Conservation (phyloP, 1,140 invertebrate genomes). For the Drosophila ohnishii region DNA sequence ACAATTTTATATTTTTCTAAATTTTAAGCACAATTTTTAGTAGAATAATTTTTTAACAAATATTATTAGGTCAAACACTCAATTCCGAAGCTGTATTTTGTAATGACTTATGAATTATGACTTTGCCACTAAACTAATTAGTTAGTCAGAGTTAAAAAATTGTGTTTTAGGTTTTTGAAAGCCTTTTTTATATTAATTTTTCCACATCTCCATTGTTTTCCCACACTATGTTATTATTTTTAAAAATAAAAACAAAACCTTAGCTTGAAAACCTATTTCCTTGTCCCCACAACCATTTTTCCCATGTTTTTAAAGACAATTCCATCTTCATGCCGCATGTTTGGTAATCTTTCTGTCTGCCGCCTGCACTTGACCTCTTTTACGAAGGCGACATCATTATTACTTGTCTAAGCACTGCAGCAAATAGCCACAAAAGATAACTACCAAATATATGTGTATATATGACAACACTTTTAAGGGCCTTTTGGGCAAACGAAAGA, state of each 20-base stretch:
- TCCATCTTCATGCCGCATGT: slow-evolving; percentile 16
- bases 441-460: neutral
- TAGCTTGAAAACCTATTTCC: neutral
- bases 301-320: slow-evolving; percentile 1
- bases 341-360: slow-evolving; percentile 49
- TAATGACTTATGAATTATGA: neutral
- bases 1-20: too few species aligned
- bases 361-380: slow-evolving; percentile 72
- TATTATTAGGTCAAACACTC: neutral
- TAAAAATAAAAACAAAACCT: neutral
- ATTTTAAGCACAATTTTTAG: neutral
- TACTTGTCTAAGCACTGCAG: slow-evolving; percentile 37
- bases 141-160: too few species aligned
- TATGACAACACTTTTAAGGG: slow-evolving; percentile 9
- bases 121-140: neutral
- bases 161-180: neutral
- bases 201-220: neutral
- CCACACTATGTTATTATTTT: neutral
- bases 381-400: slow-evolving; percentile 16
- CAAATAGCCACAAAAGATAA: slow-evolving; percentile 21
- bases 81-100: neutral
- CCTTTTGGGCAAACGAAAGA: slow-evolving; percentile 60
- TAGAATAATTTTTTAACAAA: neutral
- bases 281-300: neutral
- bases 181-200: neutral